phyloP scores from a whole-genome alignment of 2,113 vertebrate genomes.

The Phalacrocorax pelagicus region DNA sequence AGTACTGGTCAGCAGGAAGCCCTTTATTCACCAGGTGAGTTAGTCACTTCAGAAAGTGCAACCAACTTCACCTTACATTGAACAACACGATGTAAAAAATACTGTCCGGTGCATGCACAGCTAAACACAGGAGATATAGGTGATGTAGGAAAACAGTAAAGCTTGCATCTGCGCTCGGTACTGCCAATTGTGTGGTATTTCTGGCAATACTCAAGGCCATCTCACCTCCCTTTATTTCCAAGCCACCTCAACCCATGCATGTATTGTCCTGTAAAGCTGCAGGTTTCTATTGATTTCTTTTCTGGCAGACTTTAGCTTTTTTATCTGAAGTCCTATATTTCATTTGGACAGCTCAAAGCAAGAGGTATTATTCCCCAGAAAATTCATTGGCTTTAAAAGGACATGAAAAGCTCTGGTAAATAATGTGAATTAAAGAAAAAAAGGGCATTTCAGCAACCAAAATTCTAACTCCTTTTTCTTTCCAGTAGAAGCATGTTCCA shows the following conservation, averaged over 20 bases:
- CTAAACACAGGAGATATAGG: neutral
- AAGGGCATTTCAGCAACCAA: neutral
- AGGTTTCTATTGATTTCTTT: neutral
- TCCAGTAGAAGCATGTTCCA: neutral
- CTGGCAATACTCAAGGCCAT: neutral
- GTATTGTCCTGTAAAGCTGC: neutral
- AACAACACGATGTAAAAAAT: neutral
- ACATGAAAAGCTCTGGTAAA: neutral
- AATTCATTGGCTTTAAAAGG: neutral
- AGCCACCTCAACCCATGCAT: neutral
- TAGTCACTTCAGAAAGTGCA: neutral
- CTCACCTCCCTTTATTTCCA: neutral
- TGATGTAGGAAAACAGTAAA: neutral
- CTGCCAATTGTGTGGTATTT: neutral
- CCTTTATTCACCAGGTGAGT: neutral
- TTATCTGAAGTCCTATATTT: neutral
- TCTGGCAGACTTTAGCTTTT: neutral
- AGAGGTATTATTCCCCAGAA: neutral
- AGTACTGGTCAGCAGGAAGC: neutral
- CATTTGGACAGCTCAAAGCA: neutral
- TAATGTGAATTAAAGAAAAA: neutral
- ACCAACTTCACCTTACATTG: neutral
- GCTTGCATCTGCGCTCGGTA: neutral
- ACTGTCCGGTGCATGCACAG: accelerated
- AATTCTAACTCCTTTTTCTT: neutral